Evolutionary conservation across 2,888 invertebrate genomes (phyloP).

Genomic region (Xylophagus ater): DNA sequence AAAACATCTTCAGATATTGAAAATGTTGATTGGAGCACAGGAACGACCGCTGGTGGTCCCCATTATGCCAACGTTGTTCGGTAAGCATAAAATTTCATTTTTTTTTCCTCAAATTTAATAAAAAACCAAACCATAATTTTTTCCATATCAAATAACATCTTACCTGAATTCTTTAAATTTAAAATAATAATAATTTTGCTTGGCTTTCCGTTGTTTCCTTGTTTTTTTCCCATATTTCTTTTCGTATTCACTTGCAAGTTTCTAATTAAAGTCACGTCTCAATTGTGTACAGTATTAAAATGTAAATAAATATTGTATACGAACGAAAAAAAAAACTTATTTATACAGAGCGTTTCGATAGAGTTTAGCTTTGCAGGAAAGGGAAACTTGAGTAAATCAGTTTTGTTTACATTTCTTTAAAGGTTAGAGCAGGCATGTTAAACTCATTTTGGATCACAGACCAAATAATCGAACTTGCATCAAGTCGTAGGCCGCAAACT

Average conservation of each 20-base stretch:
- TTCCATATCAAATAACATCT: neutral
- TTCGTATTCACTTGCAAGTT: too few relatives aligned
- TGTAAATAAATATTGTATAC: neutral
- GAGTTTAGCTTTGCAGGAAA: too few relatives aligned
- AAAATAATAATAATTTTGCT: neutral
- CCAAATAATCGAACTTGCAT: too few relatives aligned
- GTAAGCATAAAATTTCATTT: neutral
- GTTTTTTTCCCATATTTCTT: neutral
- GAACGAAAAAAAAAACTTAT: neutral
- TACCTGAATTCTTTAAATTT: too few relatives aligned
- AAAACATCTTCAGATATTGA: slow-evolving; percentile 56
- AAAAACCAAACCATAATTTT: neutral
- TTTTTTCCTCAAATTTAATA: neutral
- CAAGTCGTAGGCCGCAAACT: too few relatives aligned
- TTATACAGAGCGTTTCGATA: neutral
- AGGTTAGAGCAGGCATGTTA: too few relatives aligned
- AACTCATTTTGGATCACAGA: too few relatives aligned
- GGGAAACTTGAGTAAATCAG: too few relatives aligned
- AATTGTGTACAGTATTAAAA: neutral
- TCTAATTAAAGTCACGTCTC: neutral
- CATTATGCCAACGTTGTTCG: slow-evolving; percentile 29
- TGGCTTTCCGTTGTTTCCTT: neutral
- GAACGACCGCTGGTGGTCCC: slow-evolving; percentile 34
- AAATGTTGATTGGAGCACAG: slow-evolving; percentile 50
- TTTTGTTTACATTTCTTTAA: too few relatives aligned